Evolutionary conservation across 2,113 vertebrate genomes (phyloP).

Genomic region (Plecturocebus donacophilus): DNA sequence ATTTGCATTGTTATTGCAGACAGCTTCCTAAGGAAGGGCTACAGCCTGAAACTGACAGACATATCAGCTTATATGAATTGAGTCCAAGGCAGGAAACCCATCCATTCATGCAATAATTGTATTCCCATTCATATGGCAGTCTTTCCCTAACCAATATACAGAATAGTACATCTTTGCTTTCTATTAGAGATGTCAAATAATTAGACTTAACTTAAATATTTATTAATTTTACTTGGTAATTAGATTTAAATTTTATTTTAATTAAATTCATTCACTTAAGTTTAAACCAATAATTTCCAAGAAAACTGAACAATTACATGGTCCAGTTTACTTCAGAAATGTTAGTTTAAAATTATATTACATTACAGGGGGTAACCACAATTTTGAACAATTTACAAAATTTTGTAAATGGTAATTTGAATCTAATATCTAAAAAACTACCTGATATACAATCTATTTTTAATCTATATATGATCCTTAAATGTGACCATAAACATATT

Average conservation of each 20-base stretch:
- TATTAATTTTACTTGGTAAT: not conserved
- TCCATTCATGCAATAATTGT: not conserved
- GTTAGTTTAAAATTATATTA: slow-evolving; percentile 14
- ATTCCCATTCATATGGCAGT: not conserved
- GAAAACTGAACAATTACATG: not conserved
- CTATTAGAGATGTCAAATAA: not conserved
- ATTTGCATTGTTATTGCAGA: not conserved
- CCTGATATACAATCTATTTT: not conserved
- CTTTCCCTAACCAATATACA: not conserved
- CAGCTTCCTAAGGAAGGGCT: not conserved
- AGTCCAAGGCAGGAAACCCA: not conserved
- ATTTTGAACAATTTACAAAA: not conserved
- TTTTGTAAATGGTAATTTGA: not conserved
- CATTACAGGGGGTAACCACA: not conserved
- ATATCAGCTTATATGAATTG: not conserved
- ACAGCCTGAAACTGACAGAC: not conserved
- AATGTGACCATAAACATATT: not conserved
- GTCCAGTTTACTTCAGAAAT: not conserved
- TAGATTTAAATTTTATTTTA: not conserved
- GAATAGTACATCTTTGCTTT: not conserved
- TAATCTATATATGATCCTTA: not conserved
- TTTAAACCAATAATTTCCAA: not conserved
- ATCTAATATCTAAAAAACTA: not conserved
- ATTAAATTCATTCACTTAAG: not conserved
- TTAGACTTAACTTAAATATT: not conserved